Base-by-base conservation (phyloP, 2,888 invertebrate genomes). In the Agrypnus murinus region DNA sequence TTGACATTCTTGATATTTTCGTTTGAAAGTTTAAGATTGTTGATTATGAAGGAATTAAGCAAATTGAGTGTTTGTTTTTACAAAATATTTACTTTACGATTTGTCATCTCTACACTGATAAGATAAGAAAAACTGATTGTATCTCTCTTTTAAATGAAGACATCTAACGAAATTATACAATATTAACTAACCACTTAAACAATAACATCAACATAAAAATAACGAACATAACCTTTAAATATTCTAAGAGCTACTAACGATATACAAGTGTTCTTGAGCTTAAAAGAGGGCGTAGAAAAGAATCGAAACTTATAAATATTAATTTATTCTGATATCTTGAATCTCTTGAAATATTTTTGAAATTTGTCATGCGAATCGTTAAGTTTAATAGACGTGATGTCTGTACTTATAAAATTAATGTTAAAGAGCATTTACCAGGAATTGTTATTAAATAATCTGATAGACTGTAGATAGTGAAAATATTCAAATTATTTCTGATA, bases 241-340 rank as follows among this genome's bases (percentile, higher is more conserved):
- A 38, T 38, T 1, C 38, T 12, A 38, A 38, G n/a, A 38, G 1
- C 12, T 38, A 10, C 38, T 38, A 12, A 38, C 4, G 12, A 38
- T n/a, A n/a, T 38, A 38, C 1, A 12, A 2, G 3, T 10, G 10
- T 38, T 10, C 38, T 38, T 38, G n/a, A 9, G 5, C 5, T 25
- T 2, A 3, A 5, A 25, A n/a, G n/a, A n/a, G n/a, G 25, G n/a
- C n/a, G 12, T 2, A 10, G 4, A 10, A 10, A 10, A 12, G n/a
- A 12, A 38, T 38, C 38, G 38, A 38, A n/a, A 38, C 12, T 38
- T n/a, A 38, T 38, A 38, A 38, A 38, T 38, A 38, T 38, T 38
- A 7, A 38, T 38, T 38, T 2, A 12, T 38, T 38, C 2, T 5
- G 1, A 1, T 10, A 38, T 38, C 38, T 12, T 10, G n/a, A 38